Conservation (phyloP, 1,140 invertebrate genomes). For the Drosophila equinoxialis region DNA sequence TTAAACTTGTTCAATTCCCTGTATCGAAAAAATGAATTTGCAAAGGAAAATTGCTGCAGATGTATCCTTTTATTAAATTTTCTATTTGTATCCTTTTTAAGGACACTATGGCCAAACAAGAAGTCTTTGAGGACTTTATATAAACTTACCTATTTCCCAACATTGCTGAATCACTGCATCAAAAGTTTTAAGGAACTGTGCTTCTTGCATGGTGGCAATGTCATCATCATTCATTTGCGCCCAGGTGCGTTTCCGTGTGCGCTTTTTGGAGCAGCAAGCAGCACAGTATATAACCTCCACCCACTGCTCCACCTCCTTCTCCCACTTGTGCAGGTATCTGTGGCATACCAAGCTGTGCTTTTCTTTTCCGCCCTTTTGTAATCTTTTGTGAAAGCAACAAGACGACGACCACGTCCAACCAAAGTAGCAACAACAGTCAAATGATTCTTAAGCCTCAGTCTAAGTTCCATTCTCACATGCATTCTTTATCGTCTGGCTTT, state of each 20-base stretch:
- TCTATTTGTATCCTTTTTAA: no score
- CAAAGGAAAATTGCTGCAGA: no score
- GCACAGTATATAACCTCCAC: background rate
- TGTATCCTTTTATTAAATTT: no score
- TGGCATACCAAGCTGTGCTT: slow-evolving; percentile 13
- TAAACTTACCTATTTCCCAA: no score
- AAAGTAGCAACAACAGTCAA: background rate
- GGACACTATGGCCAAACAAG: no score
- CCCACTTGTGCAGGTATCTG: background rate
- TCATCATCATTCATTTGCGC: slow-evolving; percentile 77
- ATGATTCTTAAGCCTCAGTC: background rate
- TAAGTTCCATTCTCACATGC: background rate
- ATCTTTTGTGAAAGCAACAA: slow-evolving; percentile 19
- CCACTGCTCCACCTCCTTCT: background rate
- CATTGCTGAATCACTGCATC: no score
- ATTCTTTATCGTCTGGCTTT: background rate
- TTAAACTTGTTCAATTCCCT: background rate
- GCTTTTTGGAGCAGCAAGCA: slow-evolving; percentile 32
- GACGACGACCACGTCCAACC: background rate
- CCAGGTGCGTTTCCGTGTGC: slow-evolving; percentile 67
- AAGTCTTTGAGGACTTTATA: no score
- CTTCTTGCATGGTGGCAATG: slow-evolving; percentile 43
- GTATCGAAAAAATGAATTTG: background rate
- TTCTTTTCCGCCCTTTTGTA: slow-evolving; percentile 17
- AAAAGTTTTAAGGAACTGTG: slow-evolving; percentile 22